A percentile compares a stretch with the other conserved stretches of the same genome.
phyloP scores from a whole-genome alignment of 2,113 vertebrate genomes.

The Paradisaea rubra region DNA sequence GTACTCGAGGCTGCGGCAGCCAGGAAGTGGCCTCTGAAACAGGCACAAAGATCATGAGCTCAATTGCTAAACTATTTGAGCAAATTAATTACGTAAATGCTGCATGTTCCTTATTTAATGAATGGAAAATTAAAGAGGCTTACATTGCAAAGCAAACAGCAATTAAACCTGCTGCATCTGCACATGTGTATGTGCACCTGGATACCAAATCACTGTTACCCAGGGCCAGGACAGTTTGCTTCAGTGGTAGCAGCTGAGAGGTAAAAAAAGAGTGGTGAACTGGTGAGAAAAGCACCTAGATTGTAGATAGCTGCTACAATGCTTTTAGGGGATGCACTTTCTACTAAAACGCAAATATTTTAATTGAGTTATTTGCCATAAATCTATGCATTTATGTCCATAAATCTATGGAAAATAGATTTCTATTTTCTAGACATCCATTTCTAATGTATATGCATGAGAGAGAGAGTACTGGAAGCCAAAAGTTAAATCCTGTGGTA shows the following conservation, averaged over 20 bases:
- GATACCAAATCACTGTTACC: neutral
- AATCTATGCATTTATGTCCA: neutral
- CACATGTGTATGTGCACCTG: slow-evolving; percentile 7
- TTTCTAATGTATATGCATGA: neutral
- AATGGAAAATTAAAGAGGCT: slow-evolving; percentile 33
- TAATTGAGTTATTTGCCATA: neutral
- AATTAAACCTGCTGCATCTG: slow-evolving; percentile 38
- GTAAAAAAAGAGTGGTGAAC: neutral
- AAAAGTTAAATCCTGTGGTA: neutral
- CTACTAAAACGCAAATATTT: neutral
- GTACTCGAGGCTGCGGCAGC: neutral
- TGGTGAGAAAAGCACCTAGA: neutral
- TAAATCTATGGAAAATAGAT: neutral
- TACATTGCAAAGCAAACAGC: slow-evolving; percentile 40
- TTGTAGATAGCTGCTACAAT: neutral
- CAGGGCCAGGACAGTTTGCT: neutral
- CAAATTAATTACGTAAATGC: slow-evolving; percentile 29
- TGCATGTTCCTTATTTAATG: slow-evolving; percentile 10
- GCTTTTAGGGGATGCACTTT: neutral
- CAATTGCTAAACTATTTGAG: slow-evolving; percentile 1
- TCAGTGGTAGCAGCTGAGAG: neutral
- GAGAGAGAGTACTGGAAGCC: neutral
- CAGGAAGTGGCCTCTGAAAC: neutral
- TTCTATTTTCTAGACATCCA: neutral
- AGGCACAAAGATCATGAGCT: neutral